Evolutionary conservation across 2,797 vertebrate species (phyloP).

Genomic region (Scyliorhinus canicula): DNA sequence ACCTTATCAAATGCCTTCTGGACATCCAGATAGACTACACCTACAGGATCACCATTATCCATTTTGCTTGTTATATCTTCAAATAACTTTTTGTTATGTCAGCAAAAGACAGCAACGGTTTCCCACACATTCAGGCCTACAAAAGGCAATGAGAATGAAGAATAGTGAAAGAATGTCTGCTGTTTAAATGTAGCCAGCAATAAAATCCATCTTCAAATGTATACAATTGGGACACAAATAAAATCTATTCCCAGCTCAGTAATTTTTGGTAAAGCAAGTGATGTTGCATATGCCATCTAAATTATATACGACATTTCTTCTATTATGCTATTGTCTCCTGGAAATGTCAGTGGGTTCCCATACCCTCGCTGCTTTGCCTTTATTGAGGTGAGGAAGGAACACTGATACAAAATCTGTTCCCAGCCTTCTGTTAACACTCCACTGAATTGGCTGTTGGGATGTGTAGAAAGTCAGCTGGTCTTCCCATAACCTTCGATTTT

Average conservation of each 20-base stretch:
- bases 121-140: background rate
- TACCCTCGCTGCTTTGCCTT: no score
- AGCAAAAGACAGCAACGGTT: background rate
- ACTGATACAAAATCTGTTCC: background rate
- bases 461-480: background rate
- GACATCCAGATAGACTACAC: no score
- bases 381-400: background rate
- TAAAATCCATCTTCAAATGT: background rate
- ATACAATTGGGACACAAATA: background rate
- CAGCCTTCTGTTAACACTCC: background rate
- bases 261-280: background rate
- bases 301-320: background rate
- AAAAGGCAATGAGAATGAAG: background rate
- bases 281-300: background rate
- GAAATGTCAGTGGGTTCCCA: background rate
- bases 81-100: background rate
- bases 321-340: background rate
- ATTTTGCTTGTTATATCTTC: no score
- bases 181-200: background rate
- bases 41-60: no score
- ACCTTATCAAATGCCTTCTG: no score
- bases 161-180: background rate
- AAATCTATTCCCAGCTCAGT: background rate
- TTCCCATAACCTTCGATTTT: background rate
- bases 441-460: background rate